A percentile compares a stretch with the other conserved stretches of the same genome.
Conservation (phyloP, 2,888 invertebrate genomes). For the Xylocampa areola region DNA sequence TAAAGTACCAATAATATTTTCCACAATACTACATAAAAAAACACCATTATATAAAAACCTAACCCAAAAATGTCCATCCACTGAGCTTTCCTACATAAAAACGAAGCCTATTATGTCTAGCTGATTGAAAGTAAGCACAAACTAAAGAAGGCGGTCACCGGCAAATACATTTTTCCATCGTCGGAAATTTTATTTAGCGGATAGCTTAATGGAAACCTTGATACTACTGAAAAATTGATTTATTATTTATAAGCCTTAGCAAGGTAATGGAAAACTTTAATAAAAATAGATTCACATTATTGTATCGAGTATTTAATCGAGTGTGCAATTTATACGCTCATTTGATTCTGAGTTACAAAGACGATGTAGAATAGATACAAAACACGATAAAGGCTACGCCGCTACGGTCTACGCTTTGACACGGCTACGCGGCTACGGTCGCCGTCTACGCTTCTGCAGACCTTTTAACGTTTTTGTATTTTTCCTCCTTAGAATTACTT, state of each 20-base stretch:
- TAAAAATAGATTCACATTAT: background rate
- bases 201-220: constrained; percentile 32
- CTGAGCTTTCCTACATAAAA: constrained; percentile 22
- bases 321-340: constrained; percentile 5
- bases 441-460: constrained; percentile 15
- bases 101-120: constrained; percentile 42
- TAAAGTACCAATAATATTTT: background rate
- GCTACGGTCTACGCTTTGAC: constrained; percentile 37
- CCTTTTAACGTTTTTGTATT: constrained; percentile 16
- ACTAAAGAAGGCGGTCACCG: constrained; percentile 42
- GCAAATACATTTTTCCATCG: constrained; percentile 43
- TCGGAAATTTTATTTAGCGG: constrained; percentile 50
- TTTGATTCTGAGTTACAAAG: constrained; percentile 25
- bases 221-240: constrained; percentile 39
- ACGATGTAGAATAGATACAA: constrained; percentile 5
- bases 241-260: constrained; percentile 27
- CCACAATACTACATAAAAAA: background rate
- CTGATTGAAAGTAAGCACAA: constrained; percentile 61
- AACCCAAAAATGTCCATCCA: constrained; percentile 4
- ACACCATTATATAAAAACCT: constrained; percentile 8
- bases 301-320: background rate
- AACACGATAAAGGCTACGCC: constrained; percentile 28
- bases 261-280: background rate
- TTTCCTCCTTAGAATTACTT: constrained; percentile 1
- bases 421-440: constrained; percentile 31